These are phyloP conservation scores for Drosophila phalerata DNA, from an alignment of 2,888 invertebrate species.

Conservation along the genomic window DNA sequence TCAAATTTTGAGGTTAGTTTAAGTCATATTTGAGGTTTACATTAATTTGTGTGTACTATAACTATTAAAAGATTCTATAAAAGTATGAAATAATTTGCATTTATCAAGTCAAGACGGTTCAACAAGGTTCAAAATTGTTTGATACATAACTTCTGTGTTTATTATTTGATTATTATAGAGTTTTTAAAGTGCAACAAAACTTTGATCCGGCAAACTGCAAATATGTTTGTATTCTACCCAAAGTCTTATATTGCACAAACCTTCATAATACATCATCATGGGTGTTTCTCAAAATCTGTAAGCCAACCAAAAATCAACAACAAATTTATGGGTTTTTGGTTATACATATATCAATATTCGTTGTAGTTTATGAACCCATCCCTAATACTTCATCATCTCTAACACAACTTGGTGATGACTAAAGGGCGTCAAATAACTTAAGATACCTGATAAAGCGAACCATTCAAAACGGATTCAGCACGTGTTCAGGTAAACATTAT, in stretches of 20 bases:
- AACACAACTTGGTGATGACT: not conserved
- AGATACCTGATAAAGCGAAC: not conserved
- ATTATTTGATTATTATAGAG: not conserved
- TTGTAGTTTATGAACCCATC: not conserved
- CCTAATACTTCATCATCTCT: not conserved
- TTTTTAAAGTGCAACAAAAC: not conserved
- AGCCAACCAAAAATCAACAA: too few species aligned
- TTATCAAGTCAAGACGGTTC: too few species aligned
- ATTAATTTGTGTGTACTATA: not conserved
- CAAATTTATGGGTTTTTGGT: too few species aligned
- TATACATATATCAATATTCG: not conserved
- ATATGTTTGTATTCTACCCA: too few species aligned
- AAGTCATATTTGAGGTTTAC: not conserved
- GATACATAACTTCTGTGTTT: not conserved
- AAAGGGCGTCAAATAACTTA: not conserved
- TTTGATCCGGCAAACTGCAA: too few species aligned
- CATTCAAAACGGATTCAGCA: conserved; percentile 2
- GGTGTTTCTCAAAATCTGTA: too few species aligned
- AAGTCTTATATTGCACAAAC: too few species aligned
- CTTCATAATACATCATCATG: too few species aligned
- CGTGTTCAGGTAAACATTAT: not conserved
- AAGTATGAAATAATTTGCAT: too few species aligned
- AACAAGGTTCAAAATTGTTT: not conserved
- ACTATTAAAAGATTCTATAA: too few species aligned
- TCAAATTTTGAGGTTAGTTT: too few species aligned